Evolutionary conservation across 1,140 invertebrate species (phyloP).

Genomic region (Trigoniulus corallinus): DNA sequence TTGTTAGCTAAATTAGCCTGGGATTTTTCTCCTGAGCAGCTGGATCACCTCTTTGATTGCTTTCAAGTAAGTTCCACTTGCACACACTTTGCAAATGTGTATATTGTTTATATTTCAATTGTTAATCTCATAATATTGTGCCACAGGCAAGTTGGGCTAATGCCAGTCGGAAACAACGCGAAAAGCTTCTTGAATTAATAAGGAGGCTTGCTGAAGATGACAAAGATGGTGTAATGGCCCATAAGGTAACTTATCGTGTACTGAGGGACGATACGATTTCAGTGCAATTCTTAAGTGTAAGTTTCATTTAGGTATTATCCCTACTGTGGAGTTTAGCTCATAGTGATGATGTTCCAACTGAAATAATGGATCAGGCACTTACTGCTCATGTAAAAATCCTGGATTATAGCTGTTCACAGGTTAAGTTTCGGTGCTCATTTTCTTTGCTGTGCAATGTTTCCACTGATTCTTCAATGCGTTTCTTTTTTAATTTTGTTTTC

Average conservation of each 20-base stretch:
- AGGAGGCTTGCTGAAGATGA: conserved; percentile 90
- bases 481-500: too few species aligned
- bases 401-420: conserved; percentile 87
- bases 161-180: conserved; percentile 87
- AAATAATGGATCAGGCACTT: conserved; percentile 94
- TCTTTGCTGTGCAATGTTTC: neutral
- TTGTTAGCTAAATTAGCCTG: conserved; percentile 89
- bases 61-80: conserved; percentile 55
- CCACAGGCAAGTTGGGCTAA: conserved; percentile 82
- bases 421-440: conserved; percentile 14
- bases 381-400: conserved; percentile 93
- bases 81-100: neutral
- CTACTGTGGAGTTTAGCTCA: conserved; percentile 95
- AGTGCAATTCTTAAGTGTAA: neutral
- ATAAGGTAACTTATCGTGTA: conserved; percentile 59
- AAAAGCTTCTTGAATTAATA: conserved; percentile 88
- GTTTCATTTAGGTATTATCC: conserved; percentile 53
- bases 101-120: neutral
- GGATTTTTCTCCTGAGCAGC: conserved; percentile 93
- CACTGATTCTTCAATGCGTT: neutral
- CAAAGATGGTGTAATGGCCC: conserved; percentile 96
- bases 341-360: conserved; percentile 86
- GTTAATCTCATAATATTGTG: neutral
- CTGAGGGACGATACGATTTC: neutral
- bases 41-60: conserved; percentile 94